These are phyloP conservation scores for Sylvilagus floridanus DNA, from an alignment of 2,797 vertebrate species.

Conservation along the genomic window DNA sequence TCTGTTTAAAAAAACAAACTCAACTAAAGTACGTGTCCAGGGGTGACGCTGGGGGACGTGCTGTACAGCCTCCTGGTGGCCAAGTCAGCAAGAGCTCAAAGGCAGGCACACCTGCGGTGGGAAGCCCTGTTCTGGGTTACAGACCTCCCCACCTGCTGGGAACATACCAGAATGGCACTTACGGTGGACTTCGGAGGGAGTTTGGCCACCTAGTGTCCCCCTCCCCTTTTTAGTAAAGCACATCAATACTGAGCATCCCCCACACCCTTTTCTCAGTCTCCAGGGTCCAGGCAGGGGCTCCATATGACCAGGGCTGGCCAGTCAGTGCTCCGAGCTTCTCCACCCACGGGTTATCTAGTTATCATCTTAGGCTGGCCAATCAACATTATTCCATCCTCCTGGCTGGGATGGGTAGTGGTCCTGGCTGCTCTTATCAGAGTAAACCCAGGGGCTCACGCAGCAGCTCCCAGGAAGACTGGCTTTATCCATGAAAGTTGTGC, in stretches of 20 bases:
- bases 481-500: no score
- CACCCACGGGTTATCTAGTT: background rate
- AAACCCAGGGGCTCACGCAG: background rate
- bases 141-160: background rate
- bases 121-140: background rate
- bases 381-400: background rate
- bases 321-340: background rate
- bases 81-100: slow-evolving; percentile 6
- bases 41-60: background rate
- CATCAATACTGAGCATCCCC: background rate
- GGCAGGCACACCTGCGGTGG: background rate
- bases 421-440: background rate
- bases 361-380: background rate
- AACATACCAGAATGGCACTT: background rate
- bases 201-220: background rate
- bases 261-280: background rate
- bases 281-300: background rate
- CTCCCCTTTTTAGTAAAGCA: background rate
- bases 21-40: background rate
- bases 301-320: background rate
- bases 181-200: background rate
- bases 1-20: background rate
- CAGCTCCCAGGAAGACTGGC: background rate
- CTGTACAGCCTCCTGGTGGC: background rate
- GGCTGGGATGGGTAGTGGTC: background rate